Percentiles rank a stretch among this genome's conserved stretches.
phyloP scores from a whole-genome alignment of 2,888 invertebrate species.

The Incurvaria masculella region DNA sequence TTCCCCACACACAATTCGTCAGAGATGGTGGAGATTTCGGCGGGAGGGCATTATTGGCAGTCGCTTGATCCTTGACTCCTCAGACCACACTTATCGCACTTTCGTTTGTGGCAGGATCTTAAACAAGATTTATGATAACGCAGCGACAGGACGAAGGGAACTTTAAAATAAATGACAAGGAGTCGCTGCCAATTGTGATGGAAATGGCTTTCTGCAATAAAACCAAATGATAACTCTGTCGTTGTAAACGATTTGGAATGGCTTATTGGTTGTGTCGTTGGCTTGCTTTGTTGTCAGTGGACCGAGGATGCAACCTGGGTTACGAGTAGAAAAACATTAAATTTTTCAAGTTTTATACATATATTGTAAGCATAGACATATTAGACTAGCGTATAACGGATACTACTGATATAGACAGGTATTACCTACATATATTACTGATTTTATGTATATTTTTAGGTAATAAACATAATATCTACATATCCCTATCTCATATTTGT shows the following conservation, averaged over 20 bases:
- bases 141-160: slow-evolving; percentile 43
- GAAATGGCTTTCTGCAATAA: slow-evolving; percentile 56
- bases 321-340: too few species aligned
- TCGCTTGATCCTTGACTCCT: slow-evolving; percentile 21
- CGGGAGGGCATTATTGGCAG: slow-evolving; percentile 47
- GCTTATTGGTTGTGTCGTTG: background rate
- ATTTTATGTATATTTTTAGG: too few species aligned
- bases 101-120: slow-evolving; percentile 50
- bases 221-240: slow-evolving; percentile 54
- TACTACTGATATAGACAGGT: too few species aligned
- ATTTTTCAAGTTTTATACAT: too few species aligned
- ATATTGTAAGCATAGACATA: too few species aligned
- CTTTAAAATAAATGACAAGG: slow-evolving; percentile 56
- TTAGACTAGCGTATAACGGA: too few species aligned
- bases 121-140: slow-evolving; percentile 57
- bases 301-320: too few species aligned
- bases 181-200: slow-evolving; percentile 56
- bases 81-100: slow-evolving; percentile 49
- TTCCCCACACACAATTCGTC: slow-evolving; percentile 44
- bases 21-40: slow-evolving; percentile 38
- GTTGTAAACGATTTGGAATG: slow-evolving; percentile 51
- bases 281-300: background rate
- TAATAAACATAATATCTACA: too few species aligned
- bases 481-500: too few species aligned
- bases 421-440: too few species aligned